Percentiles rank a stretch among this genome's conserved stretches.
Evolutionary conservation across 2,113 vertebrate species (phyloP).

Genomic region (Coturnix japonica): DNA sequence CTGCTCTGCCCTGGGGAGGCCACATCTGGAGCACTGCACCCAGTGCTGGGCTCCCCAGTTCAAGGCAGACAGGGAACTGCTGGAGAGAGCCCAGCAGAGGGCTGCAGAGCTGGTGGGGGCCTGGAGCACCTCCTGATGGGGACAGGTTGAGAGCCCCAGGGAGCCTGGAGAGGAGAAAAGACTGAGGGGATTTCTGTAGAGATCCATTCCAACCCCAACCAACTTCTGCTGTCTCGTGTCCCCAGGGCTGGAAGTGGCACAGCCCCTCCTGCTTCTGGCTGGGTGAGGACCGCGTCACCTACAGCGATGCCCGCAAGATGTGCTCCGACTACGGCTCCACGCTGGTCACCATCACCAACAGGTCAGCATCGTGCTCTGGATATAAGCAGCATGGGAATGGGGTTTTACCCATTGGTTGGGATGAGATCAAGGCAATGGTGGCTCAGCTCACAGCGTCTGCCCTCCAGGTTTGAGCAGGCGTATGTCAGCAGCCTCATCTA

Average conservation of each 20-base stretch:
- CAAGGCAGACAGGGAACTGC: no score
- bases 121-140: no score
- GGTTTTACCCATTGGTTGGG: neutral
- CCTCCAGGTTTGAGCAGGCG: constrained; percentile 92
- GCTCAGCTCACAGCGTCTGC: fast-evolving
- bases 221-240: neutral
- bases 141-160: no score
- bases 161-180: no score
- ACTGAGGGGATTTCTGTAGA: neutral
- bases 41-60: neutral
- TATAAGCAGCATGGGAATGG: fast-evolving
- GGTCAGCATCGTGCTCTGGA: constrained; percentile 62
- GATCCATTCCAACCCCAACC: no score
- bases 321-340: constrained; percentile 82
- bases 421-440: fast-evolving
- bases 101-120: no score
- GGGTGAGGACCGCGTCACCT: constrained; percentile 85
- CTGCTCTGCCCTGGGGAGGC: neutral
- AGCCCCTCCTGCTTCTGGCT: constrained; percentile 95
- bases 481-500: constrained; percentile 93
- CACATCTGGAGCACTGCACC: neutral
- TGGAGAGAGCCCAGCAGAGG: no score
- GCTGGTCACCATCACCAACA: constrained; percentile 89
- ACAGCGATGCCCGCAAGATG: constrained; percentile 83
- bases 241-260: constrained; percentile 97